A percentile compares a stretch with the other conserved stretches of the same genome.
Evolutionary conservation across 1,140 invertebrate species (phyloP).

Genomic region (Sinonovacula constricta): DNA sequence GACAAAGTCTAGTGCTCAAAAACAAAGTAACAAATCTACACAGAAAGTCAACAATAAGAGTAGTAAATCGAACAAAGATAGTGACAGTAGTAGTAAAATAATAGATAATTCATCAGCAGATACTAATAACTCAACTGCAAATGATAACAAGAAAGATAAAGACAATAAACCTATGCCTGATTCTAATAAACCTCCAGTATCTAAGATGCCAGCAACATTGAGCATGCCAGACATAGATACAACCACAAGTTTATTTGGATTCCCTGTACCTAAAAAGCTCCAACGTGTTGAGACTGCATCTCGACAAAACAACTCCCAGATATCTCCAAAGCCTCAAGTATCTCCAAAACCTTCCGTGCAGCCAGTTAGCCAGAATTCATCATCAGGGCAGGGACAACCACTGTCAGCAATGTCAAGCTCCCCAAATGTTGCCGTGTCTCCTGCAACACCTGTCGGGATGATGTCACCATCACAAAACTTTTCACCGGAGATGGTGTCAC

Average conservation of each 20-base stretch:
- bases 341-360: constrained; percentile 22
- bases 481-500: constrained; percentile 53
- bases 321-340: constrained; percentile 8
- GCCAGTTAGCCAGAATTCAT: too few relatives aligned
- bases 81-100: constrained; percentile 2
- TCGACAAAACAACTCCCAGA: neutral
- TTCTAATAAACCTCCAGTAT: constrained; percentile 2
- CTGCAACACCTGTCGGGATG: neutral
- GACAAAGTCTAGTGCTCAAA: constrained; percentile 51
- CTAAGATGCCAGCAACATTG: constrained; percentile 6
- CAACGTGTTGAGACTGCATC: neutral
- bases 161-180: constrained; percentile 14
- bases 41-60: constrained; percentile 41
- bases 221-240: constrained; percentile 48
- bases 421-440: neutral
- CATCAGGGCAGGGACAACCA: too few relatives aligned
- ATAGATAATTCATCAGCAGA: too few relatives aligned
- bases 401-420: too few relatives aligned
- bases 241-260: constrained; percentile 46
- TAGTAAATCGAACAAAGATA: constrained; percentile 20
- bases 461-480: too few relatives aligned
- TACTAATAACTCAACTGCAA: too few relatives aligned
- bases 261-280: constrained; percentile 40
- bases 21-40: constrained; percentile 43
- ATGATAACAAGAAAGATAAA: constrained; percentile 15